phyloP scores from a whole-genome alignment of 2,113 vertebrate species.

The Climacteris rufus region DNA sequence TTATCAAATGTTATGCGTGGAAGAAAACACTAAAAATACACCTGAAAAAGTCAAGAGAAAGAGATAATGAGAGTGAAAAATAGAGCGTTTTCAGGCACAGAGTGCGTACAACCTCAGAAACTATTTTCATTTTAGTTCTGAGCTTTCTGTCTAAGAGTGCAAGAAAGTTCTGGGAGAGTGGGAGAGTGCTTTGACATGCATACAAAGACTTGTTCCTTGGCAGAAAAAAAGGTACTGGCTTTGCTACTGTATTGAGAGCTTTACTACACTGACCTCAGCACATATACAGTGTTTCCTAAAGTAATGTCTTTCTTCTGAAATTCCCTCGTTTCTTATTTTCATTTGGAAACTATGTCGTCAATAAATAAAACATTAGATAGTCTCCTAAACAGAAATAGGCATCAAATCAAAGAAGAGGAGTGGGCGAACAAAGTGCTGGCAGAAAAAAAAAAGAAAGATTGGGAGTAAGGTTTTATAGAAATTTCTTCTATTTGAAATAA shows the following conservation, averaged over 20 bases:
- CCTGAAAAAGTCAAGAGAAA: neutral
- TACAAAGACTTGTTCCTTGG: neutral
- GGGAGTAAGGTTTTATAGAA: neutral
- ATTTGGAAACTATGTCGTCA: neutral
- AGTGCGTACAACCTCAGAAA: neutral
- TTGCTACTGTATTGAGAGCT: neutral
- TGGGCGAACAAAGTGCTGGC: neutral
- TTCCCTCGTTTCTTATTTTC: neutral
- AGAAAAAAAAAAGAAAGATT: neutral
- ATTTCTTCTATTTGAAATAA: neutral
- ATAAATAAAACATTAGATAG: neutral
- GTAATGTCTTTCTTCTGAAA: neutral
- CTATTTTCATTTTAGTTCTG: neutral
- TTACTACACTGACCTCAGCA: neutral
- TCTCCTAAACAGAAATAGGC: neutral
- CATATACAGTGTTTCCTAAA: neutral
- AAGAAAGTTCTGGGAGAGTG: neutral
- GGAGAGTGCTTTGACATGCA: neutral
- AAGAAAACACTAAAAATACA: neutral
- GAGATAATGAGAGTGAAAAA: slow-evolving; percentile 19
- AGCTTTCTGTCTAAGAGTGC: neutral
- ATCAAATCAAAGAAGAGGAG: neutral
- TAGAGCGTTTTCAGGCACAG: neutral
- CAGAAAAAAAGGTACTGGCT: neutral
- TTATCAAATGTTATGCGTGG: neutral